Conservation (phyloP, 2,113 vertebrate genomes). For the Thomomys bottae region DNA sequence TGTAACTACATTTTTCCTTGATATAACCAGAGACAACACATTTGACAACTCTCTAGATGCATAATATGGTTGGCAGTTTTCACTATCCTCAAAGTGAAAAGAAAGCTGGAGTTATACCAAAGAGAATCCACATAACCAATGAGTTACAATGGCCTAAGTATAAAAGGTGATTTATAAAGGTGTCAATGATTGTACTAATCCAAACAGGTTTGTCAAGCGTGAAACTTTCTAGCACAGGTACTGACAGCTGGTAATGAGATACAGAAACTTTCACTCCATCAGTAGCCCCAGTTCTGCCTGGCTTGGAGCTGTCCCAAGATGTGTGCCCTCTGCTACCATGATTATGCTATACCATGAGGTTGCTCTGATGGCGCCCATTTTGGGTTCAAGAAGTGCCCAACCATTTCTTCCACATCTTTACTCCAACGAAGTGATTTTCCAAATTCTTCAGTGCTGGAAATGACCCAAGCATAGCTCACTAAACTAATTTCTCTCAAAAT, state of each 20-base stretch:
- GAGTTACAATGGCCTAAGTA: background rate
- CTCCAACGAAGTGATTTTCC: slow-evolving; percentile 66
- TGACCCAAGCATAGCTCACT: slow-evolving; percentile 75
- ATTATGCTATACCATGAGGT: slow-evolving; percentile 21
- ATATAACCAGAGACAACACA: background rate
- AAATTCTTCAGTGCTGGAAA: slow-evolving; percentile 71
- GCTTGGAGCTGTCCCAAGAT: slow-evolving; percentile 55
- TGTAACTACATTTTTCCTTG: background rate
- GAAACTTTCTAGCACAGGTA: slow-evolving; percentile 45
- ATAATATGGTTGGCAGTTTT: background rate
- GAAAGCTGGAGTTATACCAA: background rate
- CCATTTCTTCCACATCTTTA: slow-evolving; percentile 66
- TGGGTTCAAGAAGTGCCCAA: slow-evolving; percentile 53
- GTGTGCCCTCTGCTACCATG: slow-evolving; percentile 50
- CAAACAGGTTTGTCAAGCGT: background rate
- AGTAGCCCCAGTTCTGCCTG: slow-evolving; percentile 27
- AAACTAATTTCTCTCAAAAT: slow-evolving; percentile 72
- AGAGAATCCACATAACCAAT: background rate
- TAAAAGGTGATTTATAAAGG: background rate
- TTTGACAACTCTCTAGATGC: background rate
- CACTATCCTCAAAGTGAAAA: background rate
- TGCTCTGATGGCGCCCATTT: slow-evolving; percentile 56
- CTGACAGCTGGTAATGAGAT: slow-evolving; percentile 58
- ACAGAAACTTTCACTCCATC: slow-evolving; percentile 18
- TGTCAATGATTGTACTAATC: background rate